Conservation (phyloP, 2,113 vertebrate species). For the Columba janthina region DNA sequence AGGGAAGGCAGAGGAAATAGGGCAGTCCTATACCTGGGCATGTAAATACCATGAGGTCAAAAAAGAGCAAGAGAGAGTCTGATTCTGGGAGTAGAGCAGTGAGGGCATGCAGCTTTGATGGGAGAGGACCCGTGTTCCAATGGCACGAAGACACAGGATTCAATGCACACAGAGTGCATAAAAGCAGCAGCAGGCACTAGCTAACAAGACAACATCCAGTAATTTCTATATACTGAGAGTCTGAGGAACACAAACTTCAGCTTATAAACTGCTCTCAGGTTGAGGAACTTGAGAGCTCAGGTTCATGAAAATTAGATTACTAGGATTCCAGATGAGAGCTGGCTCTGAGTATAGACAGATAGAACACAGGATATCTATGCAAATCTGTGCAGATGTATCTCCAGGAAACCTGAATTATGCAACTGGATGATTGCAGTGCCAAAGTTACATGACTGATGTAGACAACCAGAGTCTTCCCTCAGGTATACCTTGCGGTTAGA, state of each 20-base stretch:
- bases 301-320: constrained; percentile 65
- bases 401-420: constrained; percentile 55
- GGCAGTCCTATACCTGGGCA: neutral
- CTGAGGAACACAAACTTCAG: neutral
- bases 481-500: constrained; percentile 7
- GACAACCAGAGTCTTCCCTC: constrained; percentile 12
- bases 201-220: constrained; percentile 6
- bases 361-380: constrained; percentile 39
- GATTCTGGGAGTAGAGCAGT: neutral
- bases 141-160: neutral
- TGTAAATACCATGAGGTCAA: neutral
- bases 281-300: constrained; percentile 6
- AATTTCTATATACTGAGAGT: neutral
- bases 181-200: neutral
- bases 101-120: neutral
- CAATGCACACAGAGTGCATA: neutral
- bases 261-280: neutral
- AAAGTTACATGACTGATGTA: constrained; percentile 31
- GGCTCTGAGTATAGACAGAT: neutral
- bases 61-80: neutral
- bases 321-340: constrained; percentile 37
- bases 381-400: constrained; percentile 51
- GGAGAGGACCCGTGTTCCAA: neutral
- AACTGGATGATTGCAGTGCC: constrained; percentile 16
- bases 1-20: neutral